Evolutionary conservation across 2,888 invertebrate genomes (phyloP), one percentile per base, ranked within the genome.

Genomic region (Nudaria mundana): DNA sequence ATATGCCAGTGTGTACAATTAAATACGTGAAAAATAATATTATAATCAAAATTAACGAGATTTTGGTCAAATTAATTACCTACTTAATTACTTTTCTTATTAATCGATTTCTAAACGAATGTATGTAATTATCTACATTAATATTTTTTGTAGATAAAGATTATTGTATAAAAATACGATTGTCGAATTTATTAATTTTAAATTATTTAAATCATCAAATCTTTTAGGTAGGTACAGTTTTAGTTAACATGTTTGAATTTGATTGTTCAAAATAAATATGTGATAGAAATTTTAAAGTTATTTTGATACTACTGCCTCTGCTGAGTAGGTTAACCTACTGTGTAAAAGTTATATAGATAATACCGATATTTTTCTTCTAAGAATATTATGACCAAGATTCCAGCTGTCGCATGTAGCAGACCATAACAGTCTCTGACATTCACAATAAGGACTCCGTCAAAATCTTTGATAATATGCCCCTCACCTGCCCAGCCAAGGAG

Each of bases 161-260:
- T 56, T 52, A 62, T n/a, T n/a, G n/a, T 20, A 20, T 20, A 8
- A 20, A n/a, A n/a, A n/a, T 4, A 63, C 48, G 48, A 49, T 44
- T 49, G 37, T 67, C 62, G 74, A 76, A 76, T 76, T 76, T 76
- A 71, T 71, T 68, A 62, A 65, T 67, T 75, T 68, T 60, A 45
- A 63, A 56, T 34, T 20, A 30, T 30, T 33, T 39, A 15, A 18
- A 20, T 53, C 37, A 39, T 51, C 45, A 60, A 47, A 48, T 49
- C 39, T 32, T 59, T 67, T 44, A 43, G 53, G n/a, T n/a, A n/a
- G n/a, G n/a, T 67, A 63, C 56, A 57, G 59, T 60, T 53, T 65
- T 56, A 58, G 59, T 60, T 52, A 28, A 52, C 46, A 52, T 52
- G 47, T 43, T 61, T 63, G 57, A 39, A 50, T 65, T 46, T 51